phyloP scores from a whole-genome alignment of 2,888 invertebrate species.

The Acleris cristana region DNA sequence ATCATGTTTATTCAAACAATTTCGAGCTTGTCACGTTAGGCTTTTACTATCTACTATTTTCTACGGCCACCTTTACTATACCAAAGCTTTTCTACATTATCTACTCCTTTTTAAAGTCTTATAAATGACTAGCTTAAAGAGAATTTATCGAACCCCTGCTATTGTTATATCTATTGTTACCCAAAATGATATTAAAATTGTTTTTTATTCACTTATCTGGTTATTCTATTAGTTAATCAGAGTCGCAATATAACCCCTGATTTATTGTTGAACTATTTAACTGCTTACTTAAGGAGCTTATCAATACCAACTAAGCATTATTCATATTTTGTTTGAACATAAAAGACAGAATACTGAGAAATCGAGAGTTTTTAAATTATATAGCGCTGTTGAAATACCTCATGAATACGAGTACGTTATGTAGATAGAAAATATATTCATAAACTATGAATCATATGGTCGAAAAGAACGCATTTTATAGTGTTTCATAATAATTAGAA shows the following conservation, averaged over 20 bases:
- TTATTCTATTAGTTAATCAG: not conserved
- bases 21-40: conserved; percentile 79
- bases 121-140: conserved; percentile 24
- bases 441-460: conserved; percentile 53
- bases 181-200: conserved; percentile 12
- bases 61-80: conserved; percentile 69
- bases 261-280: conserved; percentile 41
- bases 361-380: conserved; percentile 62
- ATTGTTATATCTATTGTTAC: conserved; percentile 21
- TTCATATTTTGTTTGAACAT: conserved; percentile 57
- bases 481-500: conserved; percentile 75
- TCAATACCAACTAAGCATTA: conserved; percentile 68
- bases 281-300: conserved; percentile 69
- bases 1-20: conserved; percentile 58
- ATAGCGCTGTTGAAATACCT: conserved; percentile 73
- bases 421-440: conserved; percentile 62
- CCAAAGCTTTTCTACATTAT: conserved; percentile 62
- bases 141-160: conserved; percentile 9
- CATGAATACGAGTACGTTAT: conserved; percentile 52
- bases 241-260: not conserved
- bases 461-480: conserved; percentile 66
- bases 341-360: conserved; percentile 49
- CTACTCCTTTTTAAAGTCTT: conserved; percentile 33
- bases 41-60: conserved; percentile 70
- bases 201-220: conserved; percentile 18